Evolutionary conservation across 1,140 invertebrate species (phyloP).

Genomic region (Nasonia giraulti): DNA sequence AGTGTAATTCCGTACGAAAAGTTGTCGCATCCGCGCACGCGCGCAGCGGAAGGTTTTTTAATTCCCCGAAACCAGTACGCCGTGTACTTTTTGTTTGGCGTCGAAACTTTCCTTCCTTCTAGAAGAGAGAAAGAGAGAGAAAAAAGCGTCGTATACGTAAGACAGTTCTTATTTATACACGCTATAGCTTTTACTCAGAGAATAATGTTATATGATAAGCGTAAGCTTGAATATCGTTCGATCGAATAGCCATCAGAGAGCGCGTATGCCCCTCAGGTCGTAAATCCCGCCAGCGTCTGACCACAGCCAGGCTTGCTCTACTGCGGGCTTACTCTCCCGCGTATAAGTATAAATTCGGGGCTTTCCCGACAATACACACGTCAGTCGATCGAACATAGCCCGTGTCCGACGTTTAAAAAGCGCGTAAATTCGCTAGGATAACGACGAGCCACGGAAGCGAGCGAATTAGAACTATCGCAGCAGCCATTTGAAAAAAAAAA

Average conservation of each 20-base stretch:
- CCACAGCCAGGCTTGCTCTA: not conserved
- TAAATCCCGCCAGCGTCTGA: not conserved
- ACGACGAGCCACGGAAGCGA: no score
- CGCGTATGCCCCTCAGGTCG: not conserved
- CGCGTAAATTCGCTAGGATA: no score
- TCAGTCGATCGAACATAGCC: no score
- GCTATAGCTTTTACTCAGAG: no score
- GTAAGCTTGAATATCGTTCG: no score
- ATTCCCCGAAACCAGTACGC: not conserved
- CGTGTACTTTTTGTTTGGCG: not conserved
- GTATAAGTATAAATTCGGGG: not conserved
- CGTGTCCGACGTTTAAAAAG: no score
- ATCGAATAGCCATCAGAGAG: not conserved
- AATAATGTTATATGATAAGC: no score
- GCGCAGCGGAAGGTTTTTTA: not conserved
- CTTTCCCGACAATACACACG: no score
- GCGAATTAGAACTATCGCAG: no score
- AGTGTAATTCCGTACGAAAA: not conserved
- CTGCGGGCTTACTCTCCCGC: not conserved
- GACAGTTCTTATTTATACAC: not conserved
- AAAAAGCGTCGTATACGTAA: not conserved
- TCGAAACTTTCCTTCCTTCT: not conserved
- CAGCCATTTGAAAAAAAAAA: no score
- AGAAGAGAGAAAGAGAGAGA: no score
- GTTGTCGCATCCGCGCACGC: not conserved